Conservation (phyloP, 2,888 invertebrate species). For the Phlogophora meticulosa region DNA sequence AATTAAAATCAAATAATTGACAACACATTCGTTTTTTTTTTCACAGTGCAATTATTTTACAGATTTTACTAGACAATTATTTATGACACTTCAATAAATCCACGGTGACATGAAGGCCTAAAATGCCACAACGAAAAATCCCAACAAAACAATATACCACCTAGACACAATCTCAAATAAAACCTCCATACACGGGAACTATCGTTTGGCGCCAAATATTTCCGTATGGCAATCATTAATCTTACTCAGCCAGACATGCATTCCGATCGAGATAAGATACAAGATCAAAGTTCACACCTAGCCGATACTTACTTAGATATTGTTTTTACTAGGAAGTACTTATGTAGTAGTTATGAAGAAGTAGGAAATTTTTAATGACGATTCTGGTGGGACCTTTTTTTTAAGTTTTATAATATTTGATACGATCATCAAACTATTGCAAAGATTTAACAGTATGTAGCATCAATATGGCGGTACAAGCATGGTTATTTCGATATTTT, state of each 20-base stretch:
- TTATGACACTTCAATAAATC: no score
- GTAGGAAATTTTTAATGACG: slow-evolving; percentile 8
- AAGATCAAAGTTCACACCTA: slow-evolving; percentile 69
- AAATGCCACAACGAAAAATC: not conserved
- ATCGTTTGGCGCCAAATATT: slow-evolving; percentile 65
- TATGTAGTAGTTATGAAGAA: slow-evolving; percentile 15
- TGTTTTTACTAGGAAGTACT: slow-evolving; percentile 63
- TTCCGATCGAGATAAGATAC: slow-evolving; percentile 67
- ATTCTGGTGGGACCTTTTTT: not conserved
- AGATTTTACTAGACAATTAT: no score
- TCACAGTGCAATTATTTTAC: no score
- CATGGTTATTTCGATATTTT: no score
- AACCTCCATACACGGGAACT: slow-evolving; percentile 13
- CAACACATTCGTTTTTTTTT: no score
- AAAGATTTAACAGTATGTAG: no score
- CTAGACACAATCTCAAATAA: not conserved
- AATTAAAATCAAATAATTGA: no score
- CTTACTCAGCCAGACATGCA: slow-evolving; percentile 52
- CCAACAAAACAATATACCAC: not conserved
- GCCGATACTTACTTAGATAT: slow-evolving; percentile 56
- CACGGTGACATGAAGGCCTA: no score
- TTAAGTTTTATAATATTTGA: not conserved
- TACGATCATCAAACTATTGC: no score
- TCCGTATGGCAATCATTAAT: slow-evolving; percentile 61
- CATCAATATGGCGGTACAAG: no score